phyloP scores from a whole-genome alignment of 2,888 invertebrate species.

The Acutogordius australiensis region DNA sequence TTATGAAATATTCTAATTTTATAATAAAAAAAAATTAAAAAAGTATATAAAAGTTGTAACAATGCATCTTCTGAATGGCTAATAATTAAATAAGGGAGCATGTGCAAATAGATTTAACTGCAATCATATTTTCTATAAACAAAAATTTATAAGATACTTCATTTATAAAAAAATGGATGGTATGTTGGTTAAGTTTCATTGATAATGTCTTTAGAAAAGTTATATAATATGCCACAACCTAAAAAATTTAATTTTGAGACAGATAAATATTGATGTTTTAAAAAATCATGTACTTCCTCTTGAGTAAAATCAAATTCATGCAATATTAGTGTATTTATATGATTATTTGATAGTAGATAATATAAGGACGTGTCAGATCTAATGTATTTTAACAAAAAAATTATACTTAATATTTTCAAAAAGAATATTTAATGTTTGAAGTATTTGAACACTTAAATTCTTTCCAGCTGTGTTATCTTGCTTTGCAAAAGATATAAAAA shows the following conservation, averaged over 20 bases:
- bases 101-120: no score
- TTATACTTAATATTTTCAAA: conserved; percentile 86
- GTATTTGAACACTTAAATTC: conserved; percentile 78
- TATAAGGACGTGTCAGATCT: conserved; percentile 34
- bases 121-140: no score
- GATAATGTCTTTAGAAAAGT: conserved; percentile 92
- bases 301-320: conserved; percentile 98
- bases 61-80: no score
- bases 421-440: conserved; percentile 87
- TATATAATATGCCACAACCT: conserved; percentile 94
- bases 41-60: no score
- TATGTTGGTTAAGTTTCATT: conserved; percentile 77
- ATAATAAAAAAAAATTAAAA: no score
- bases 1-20: no score
- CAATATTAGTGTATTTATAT: conserved; percentile 94
- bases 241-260: conserved; percentile 18
- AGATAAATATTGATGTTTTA: background rate
- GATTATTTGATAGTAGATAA: conserved; percentile 92
- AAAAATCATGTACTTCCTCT: conserved; percentile 41
- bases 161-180: conserved; percentile 98
- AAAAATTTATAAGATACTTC: no score
- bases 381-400: conserved; percentile 13
- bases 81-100: no score
- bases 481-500: conserved; percentile 33
- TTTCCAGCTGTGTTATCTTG: conserved; percentile 77